phyloP scores from a whole-genome alignment of 2,113 vertebrate species.

The Crypturellus undulatus region DNA sequence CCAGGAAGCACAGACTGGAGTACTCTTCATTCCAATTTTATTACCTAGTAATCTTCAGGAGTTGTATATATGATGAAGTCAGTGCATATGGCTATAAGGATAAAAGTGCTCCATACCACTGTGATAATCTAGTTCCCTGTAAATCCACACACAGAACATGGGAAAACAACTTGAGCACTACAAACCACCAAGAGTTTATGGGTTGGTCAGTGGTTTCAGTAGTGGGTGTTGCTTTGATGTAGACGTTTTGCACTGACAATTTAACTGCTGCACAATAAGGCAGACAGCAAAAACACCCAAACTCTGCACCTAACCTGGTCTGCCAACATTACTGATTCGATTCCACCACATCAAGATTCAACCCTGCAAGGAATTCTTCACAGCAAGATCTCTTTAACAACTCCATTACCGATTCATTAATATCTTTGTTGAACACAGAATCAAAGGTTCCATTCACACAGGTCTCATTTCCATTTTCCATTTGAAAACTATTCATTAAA shows the following conservation, averaged over 20 bases:
- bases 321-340: conserved; percentile 37
- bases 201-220: not conserved
- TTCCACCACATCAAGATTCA: conserved; percentile 73
- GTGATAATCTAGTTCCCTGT: not conserved
- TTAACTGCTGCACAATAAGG: not conserved
- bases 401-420: conserved; percentile 81
- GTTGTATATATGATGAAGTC: not conserved
- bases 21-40: not conserved
- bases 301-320: not conserved
- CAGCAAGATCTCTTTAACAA: conserved; percentile 76
- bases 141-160: not conserved
- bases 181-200: not conserved
- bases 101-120: not conserved
- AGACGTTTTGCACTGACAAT: not conserved
- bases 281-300: not conserved
- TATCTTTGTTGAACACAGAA: conserved; percentile 70
- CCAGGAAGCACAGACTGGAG: not conserved
- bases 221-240: not conserved
- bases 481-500: conserved; percentile 76
- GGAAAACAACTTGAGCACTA: not conserved
- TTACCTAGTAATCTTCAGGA: not conserved
- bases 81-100: not conserved
- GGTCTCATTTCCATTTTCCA: conserved; percentile 50
- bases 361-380: conserved; percentile 76
- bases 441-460: conserved; percentile 66